These are phyloP conservation scores for Callinectes sapidus DNA, from an alignment of 2,888 invertebrate genomes.

Conservation along the genomic window DNA sequence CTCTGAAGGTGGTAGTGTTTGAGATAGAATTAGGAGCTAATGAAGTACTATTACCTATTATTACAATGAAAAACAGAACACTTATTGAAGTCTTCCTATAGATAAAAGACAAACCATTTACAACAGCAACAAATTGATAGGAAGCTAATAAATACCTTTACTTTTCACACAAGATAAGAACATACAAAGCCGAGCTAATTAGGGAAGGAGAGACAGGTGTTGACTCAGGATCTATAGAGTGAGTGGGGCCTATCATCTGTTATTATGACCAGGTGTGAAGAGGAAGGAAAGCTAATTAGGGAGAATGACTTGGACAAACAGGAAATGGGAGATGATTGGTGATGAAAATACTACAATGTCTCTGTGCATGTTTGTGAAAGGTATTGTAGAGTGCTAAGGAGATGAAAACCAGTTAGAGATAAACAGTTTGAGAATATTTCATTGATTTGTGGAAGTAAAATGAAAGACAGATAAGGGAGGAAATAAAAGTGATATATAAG, in stretches of 20 bases:
- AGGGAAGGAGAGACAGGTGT: background rate
- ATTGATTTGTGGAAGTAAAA: background rate
- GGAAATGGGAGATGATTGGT: background rate
- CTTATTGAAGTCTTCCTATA: too few species aligned
- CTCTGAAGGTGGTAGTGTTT: too few species aligned
- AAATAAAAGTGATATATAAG: too few species aligned
- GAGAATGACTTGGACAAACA: conserved; percentile 5
- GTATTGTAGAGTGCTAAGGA: background rate
- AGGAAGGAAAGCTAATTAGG: background rate
- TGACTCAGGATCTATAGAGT: background rate
- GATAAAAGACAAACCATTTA: too few species aligned
- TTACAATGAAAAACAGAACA: too few species aligned
- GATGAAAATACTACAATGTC: background rate
- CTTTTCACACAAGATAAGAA: too few species aligned
- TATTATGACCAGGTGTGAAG: background rate
- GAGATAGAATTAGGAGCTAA: too few species aligned
- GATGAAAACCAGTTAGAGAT: background rate
- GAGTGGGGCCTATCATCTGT: background rate
- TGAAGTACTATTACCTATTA: too few species aligned
- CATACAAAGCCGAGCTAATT: background rate
- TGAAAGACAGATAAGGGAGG: too few species aligned
- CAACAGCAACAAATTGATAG: too few species aligned
- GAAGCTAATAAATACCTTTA: too few species aligned
- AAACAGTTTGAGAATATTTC: background rate
- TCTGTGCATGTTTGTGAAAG: background rate